phyloP scores from a whole-genome alignment of 1,140 invertebrate genomes.

The Phenacoccus solenopsis region DNA sequence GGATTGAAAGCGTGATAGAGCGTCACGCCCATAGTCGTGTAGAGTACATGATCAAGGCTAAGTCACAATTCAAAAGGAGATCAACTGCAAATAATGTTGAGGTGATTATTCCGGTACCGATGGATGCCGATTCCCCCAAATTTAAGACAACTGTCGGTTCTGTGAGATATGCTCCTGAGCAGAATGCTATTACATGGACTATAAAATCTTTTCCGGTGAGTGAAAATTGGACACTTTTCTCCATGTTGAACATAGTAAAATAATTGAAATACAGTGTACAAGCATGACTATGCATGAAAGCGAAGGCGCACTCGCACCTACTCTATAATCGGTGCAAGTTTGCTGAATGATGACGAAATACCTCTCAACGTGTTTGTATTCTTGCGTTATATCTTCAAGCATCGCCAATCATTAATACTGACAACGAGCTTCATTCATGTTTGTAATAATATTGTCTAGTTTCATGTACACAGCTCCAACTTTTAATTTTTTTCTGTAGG shows the following conservation, averaged over 20 bases:
- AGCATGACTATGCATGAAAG: no score
- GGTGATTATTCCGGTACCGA: constrained; percentile 96
- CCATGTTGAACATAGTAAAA: no score
- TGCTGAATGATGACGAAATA: no score
- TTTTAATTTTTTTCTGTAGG: constrained; percentile 34
- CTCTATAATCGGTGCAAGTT: no score
- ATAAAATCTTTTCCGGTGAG: constrained; percentile 91
- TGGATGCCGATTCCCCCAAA: constrained; percentile 96
- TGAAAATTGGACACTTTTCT: constrained; percentile 20
- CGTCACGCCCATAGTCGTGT: constrained; percentile 95
- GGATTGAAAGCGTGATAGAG: constrained; percentile 99
- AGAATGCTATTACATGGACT: constrained; percentile 98
- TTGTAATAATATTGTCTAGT: no score
- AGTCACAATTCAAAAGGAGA: constrained; percentile 95
- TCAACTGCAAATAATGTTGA: constrained; percentile 99
- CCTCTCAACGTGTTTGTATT: no score
- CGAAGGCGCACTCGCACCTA: no score
- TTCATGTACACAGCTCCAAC: background rate
- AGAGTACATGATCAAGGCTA: constrained; percentile 99
- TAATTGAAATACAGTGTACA: no score
- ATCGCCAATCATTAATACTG: no score
- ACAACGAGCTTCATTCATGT: no score
- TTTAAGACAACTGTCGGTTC: constrained; percentile 97
- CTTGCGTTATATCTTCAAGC: no score
- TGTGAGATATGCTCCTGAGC: constrained; percentile 95